A percentile compares a stretch with the other conserved stretches of the same genome.
These are phyloP conservation scores for Microcebus lehilahytsara DNA, from an alignment of 2,113 vertebrate genomes.

Conservation along the genomic window DNA sequence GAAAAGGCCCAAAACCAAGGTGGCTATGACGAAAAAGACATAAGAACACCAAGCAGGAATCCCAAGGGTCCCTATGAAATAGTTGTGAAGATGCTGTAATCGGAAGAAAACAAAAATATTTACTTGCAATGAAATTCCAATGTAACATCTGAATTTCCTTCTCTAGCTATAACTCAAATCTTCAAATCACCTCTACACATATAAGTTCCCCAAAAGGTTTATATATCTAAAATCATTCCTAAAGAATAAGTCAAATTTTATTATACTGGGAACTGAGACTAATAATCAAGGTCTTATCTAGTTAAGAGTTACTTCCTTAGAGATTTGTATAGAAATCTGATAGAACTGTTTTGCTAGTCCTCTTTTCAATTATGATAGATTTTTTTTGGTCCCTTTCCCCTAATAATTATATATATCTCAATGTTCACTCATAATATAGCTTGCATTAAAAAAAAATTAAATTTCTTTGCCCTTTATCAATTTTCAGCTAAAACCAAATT, in stretches of 20 bases:
- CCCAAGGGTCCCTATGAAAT: slow-evolving; percentile 89
- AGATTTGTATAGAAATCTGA: background rate
- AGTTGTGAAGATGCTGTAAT: slow-evolving; percentile 90
- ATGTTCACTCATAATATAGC: background rate
- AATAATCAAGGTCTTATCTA: background rate
- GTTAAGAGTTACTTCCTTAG: background rate
- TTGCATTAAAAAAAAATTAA: background rate
- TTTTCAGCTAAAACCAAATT: background rate
- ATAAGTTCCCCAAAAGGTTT: background rate
- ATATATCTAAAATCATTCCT: background rate
- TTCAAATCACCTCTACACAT: background rate
- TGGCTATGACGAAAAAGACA: slow-evolving; percentile 86
- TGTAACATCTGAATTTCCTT: background rate
- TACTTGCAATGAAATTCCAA: background rate
- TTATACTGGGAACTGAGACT: background rate
- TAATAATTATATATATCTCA: background rate
- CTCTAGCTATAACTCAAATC: background rate
- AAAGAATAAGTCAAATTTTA: slow-evolving; percentile 1
- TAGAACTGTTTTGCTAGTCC: background rate
- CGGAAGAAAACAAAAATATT: slow-evolving; percentile 32
- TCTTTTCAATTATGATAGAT: background rate
- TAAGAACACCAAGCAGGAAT: slow-evolving; percentile 90
- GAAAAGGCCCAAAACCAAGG: slow-evolving; percentile 88
- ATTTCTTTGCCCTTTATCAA: background rate
- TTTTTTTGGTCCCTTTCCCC: background rate